Percentiles rank a stretch among this genome's conserved stretches.
Evolutionary conservation across 2,113 vertebrate genomes (phyloP).

Genomic region (Anolis sagrei): DNA sequence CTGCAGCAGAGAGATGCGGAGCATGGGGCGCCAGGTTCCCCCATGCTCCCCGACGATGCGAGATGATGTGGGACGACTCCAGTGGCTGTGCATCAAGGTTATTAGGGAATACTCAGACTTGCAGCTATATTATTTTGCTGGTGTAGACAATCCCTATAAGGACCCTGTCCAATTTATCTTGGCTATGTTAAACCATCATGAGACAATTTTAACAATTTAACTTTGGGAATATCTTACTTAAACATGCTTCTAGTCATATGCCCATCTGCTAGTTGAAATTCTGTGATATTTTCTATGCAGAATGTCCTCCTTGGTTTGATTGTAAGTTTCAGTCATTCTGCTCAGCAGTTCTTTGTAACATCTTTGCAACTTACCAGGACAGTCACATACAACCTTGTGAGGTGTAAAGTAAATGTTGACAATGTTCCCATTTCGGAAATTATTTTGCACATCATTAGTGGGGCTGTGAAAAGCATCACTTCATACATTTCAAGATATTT

Average conservation of each 20-base stretch:
- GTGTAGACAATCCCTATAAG: not conserved
- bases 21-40: too few species aligned
- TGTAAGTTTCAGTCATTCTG: not conserved
- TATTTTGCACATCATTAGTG: not conserved
- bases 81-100: too few species aligned
- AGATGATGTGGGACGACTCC: too few species aligned
- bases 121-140: too few species aligned
- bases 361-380: not conserved
- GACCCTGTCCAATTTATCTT: not conserved
- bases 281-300: not conserved
- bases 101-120: too few species aligned
- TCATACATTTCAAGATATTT: not conserved
- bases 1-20: too few species aligned
- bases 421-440: constrained; percentile 13
- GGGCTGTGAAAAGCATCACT: constrained; percentile 16
- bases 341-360: not conserved
- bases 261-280: not conserved
- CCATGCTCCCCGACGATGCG: too few species aligned
- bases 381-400: not conserved
- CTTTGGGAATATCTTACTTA: not conserved
- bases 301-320: not conserved
- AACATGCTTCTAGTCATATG: too few species aligned
- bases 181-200: not conserved
- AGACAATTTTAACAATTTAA: not conserved
- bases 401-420: not conserved